Evolutionary conservation across 2,888 invertebrate genomes (phyloP), one percentile per base, ranked within the genome.

Genomic region (Papilio elwesi): DNA sequence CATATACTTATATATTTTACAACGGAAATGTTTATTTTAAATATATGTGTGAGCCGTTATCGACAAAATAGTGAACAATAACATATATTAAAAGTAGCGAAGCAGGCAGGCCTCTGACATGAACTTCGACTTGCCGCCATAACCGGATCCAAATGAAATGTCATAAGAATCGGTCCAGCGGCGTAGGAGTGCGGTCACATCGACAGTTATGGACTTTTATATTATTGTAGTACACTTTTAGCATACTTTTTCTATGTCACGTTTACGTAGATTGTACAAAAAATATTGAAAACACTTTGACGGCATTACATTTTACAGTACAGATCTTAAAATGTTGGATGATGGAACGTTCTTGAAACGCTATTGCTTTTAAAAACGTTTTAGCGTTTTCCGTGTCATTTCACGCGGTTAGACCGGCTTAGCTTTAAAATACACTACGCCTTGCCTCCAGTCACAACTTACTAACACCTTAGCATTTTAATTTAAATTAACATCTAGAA

Each of bases 301-400:
- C 9, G 7, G 36, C 2, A 38, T 12, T 36, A 57, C 59, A 59
- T 38, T 59, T 59, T 38, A 38, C n/a, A 36, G 12, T 13, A 36
- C 12, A 36, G 6, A 9, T 9, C 43, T 7, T 38, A 59, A 59
- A 59, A 59, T 57, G 38, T 38, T 36, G 57, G 7, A 38, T 38
- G 59, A 59, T 59, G 59, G 38, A 59, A 59, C 3, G 38, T 38
- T 59, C 59, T 57, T 12, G 57, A 57, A 36, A 36, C 36, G 57
- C 26, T 57, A 13, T 57, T 57, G 57, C 57, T 57, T 57, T 57
- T 59, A 59, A 59, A 59, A 59, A 59, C 59, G 38, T 59, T 59
- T 59, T 59, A 59, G 59, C 59, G n/a, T 11, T 59, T 59, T 59
- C 59, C 59, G 38, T 26, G 57, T 57, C 59, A 59, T 38, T 59